phyloP scores from a whole-genome alignment of 2,888 invertebrate genomes.

The Osedax frankpressi region DNA sequence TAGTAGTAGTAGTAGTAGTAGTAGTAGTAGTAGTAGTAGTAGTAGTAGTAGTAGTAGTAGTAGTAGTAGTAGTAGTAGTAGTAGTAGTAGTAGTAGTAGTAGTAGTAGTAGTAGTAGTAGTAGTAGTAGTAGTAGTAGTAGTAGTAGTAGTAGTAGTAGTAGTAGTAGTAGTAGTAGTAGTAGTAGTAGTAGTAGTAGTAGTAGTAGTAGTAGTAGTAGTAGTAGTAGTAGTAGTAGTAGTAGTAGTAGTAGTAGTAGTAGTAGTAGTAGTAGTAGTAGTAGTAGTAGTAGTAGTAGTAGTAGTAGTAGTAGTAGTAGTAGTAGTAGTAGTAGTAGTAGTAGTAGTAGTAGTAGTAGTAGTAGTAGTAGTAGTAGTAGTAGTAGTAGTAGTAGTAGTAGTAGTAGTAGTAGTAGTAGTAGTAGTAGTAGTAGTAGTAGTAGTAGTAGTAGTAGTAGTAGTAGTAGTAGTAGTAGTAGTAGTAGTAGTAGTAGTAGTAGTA shows the following conservation, averaged over 20 bases:
- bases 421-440: neutral
- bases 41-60: too few relatives aligned
- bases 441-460: neutral
- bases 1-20: too few relatives aligned
- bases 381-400: neutral
- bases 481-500: constrained; percentile 2
- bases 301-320: constrained; percentile 26
- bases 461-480: neutral
- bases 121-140: too few relatives aligned
- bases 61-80: too few relatives aligned
- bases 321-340: constrained; percentile 26
- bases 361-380: neutral
- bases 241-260: constrained; percentile 21
- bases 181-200: constrained; percentile 20
- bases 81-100: too few relatives aligned
- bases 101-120: too few relatives aligned
- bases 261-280: constrained; percentile 25
- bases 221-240: constrained; percentile 23
- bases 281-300: constrained; percentile 25
- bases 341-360: constrained; percentile 25
- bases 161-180: constrained; percentile 25
- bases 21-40: too few relatives aligned
- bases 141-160: too few relatives aligned
- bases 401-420: neutral
- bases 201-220: constrained; percentile 21